Evolutionary conservation across 2,113 vertebrate species (phyloP).

Genomic region (Tenebrosternarchus preto): DNA sequence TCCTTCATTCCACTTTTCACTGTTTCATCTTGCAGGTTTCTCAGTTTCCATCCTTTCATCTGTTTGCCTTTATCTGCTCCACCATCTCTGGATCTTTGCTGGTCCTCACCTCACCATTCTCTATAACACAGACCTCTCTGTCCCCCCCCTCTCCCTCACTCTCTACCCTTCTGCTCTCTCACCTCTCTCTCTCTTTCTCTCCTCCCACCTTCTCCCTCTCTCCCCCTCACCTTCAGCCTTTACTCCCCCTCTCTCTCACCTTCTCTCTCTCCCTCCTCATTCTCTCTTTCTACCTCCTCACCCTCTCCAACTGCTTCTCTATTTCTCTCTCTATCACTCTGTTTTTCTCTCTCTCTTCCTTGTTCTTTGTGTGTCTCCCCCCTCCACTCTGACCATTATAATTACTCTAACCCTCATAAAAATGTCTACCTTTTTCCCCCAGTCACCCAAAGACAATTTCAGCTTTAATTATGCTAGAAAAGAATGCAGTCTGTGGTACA

Average conservation of each 20-base stretch:
- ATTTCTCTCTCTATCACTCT: not conserved
- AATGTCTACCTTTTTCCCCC: no score
- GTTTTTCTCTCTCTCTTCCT: no score
- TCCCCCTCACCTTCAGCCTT: not conserved
- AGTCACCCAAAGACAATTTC: no score
- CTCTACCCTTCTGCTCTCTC: not conserved
- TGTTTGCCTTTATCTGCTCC: constrained; percentile 23
- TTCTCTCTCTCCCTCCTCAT: not conserved
- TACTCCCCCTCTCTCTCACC: constrained; percentile 2
- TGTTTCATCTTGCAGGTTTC: constrained; percentile 45
- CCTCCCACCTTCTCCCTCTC: no score
- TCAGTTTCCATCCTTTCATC: constrained; percentile 42
- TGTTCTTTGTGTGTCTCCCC: no score
- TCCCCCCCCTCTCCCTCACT: not conserved
- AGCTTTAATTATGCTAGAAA: no score
- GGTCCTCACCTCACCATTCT: not conserved
- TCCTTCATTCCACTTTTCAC: constrained; percentile 29
- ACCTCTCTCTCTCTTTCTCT: not conserved
- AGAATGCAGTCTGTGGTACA: no score
- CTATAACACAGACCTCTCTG: not conserved
- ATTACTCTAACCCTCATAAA: no score
- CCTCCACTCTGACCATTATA: no score
- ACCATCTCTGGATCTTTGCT: constrained; percentile 28
- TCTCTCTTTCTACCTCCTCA: not conserved
- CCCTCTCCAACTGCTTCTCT: no score